Percentiles rank a stretch among this genome's conserved stretches.
Conservation (phyloP, 2,797 vertebrate genomes). For the Alectoris magna region DNA sequence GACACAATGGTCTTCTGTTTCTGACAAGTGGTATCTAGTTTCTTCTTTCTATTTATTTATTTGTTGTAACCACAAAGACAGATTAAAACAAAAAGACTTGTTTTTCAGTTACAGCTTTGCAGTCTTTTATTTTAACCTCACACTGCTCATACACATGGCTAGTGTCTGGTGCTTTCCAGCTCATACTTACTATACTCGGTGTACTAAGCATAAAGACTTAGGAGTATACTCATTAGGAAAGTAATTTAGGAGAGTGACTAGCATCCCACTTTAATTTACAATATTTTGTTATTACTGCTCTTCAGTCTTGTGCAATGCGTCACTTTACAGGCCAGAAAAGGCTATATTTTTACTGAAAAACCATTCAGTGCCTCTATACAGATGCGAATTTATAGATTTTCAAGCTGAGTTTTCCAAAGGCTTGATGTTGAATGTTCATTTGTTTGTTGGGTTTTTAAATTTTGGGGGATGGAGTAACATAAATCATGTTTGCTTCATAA, state of each 20-base stretch:
- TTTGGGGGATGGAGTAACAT: background rate
- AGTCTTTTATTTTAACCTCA: background rate
- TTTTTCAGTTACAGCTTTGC: background rate
- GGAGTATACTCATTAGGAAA: background rate
- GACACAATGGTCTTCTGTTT: background rate
- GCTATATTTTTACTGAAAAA: background rate
- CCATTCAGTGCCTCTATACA: background rate
- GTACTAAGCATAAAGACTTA: background rate
- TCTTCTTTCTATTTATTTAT: background rate
- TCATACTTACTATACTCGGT: background rate
- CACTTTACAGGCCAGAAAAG: constrained; percentile 17
- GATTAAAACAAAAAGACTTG: background rate
- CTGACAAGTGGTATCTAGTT: background rate
- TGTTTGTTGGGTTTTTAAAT: background rate
- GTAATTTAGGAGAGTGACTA: background rate
- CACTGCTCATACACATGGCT: background rate
- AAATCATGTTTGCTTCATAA: background rate
- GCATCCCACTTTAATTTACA: background rate
- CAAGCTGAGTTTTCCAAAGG: background rate
- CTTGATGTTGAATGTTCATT: background rate
- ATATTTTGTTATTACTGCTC: background rate
- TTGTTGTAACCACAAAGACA: background rate
- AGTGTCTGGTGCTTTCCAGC: background rate
- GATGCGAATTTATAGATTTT: background rate
- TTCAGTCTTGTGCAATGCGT: background rate